Conservation (phyloP, 2,113 vertebrate species). For the Oncorhynchus keta region DNA sequence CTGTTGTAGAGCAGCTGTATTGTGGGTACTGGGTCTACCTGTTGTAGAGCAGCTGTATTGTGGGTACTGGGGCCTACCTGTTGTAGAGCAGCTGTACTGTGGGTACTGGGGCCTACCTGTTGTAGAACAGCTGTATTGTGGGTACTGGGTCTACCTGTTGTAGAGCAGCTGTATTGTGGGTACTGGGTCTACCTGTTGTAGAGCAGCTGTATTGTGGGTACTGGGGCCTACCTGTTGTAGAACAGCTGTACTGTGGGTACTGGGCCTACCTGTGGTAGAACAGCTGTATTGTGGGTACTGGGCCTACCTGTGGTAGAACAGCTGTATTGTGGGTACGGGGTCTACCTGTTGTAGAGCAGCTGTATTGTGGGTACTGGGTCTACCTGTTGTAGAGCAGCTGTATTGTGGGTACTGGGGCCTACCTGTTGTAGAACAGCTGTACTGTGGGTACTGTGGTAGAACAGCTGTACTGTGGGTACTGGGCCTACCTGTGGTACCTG, state of each 20-base stretch:
- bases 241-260: constrained; percentile 64
- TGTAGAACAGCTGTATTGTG: constrained; percentile 55
- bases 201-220: constrained; percentile 35
- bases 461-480: constrained; percentile 96
- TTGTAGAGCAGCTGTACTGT: constrained; percentile 83
- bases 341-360: constrained; percentile 56
- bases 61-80: constrained; percentile 66
- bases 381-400: constrained; percentile 97
- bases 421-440: constrained; percentile 96
- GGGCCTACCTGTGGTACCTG: constrained; percentile 91
- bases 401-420: constrained; percentile 78
- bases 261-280: constrained; percentile 93
- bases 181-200: constrained; percentile 87
- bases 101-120: constrained; percentile 75
- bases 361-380: constrained; percentile 91
- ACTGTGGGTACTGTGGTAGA: constrained; percentile 80
- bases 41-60: constrained; percentile 98
- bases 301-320: too few relatives aligned
- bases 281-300: constrained; percentile 90
- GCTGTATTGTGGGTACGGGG: too few relatives aligned
- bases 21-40: constrained; percentile 78
- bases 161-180: constrained; percentile 97
- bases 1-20: constrained; percentile 97
- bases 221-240: constrained; percentile 84
- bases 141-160: constrained; percentile 87